Evolutionary conservation across 2,797 vertebrate species (phyloP).

Genomic region (Fistularia tabacaria): DNA sequence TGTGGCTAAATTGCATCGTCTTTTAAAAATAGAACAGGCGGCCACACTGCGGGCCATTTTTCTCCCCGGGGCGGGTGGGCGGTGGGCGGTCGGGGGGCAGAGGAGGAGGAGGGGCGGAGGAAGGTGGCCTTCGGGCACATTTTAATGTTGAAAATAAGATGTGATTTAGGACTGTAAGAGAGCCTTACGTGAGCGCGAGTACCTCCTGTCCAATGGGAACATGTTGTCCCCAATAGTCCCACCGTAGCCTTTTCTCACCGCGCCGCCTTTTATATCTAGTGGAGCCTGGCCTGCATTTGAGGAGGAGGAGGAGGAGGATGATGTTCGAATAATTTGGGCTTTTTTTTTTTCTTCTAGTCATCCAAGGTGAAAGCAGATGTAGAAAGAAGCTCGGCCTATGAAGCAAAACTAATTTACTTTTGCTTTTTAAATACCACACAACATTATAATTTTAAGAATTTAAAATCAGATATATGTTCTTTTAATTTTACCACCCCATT

Average conservation of each 20-base stretch:
- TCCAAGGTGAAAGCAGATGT: too few species aligned
- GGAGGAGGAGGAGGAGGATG: too few species aligned
- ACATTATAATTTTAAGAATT: too few species aligned
- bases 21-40: conserved; percentile 73
- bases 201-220: conserved; percentile 25
- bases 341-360: too few species aligned
- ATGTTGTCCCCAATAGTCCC: conserved; percentile 22
- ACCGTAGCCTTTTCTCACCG: background rate
- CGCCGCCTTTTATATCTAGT: background rate
- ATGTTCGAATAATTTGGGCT: too few species aligned
- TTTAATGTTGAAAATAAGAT: conserved; percentile 52
- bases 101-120: too few species aligned
- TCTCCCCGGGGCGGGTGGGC: conserved; percentile 30
- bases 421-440: too few species aligned
- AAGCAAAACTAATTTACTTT: too few species aligned
- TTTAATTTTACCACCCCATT: too few species aligned
- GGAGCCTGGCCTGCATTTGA: background rate
- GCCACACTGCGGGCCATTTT: conserved; percentile 54
- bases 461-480: too few species aligned
- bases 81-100: background rate
- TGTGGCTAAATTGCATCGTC: conserved; percentile 72
- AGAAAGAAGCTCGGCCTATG: too few species aligned
- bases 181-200: conserved; percentile 17
- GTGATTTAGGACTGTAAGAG: conserved; percentile 35
- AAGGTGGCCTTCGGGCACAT: conserved; percentile 25